A percentile compares a stretch with the other conserved stretches of the same genome.
Conservation (phyloP, 2,113 vertebrate genomes). For the Gymnobelideus leadbeateri region DNA sequence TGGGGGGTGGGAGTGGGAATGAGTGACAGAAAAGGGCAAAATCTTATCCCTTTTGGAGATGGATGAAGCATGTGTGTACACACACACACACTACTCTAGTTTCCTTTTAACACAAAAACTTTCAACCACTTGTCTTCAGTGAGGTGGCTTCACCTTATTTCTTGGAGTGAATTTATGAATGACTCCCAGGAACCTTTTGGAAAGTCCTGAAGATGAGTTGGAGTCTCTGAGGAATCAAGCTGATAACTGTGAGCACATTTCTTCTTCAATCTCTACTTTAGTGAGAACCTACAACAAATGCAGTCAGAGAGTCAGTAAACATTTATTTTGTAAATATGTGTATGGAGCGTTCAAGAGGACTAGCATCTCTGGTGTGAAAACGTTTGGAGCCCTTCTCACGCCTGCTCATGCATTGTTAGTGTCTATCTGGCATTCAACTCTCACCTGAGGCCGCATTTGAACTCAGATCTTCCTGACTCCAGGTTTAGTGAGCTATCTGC, state of each 20-base stretch:
- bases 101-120: neutral
- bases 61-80: neutral
- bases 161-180: neutral
- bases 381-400: neutral
- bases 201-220: neutral
- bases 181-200: neutral
- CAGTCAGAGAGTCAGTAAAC: too few relatives aligned
- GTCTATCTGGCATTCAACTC: neutral
- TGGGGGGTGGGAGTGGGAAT: too few relatives aligned
- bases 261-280: neutral
- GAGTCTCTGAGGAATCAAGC: neutral
- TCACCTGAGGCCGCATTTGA: neutral
- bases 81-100: neutral
- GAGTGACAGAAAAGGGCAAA: neutral
- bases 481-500: neutral
- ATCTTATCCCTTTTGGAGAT: neutral
- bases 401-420: neutral
- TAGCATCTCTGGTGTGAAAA: neutral
- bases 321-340: too few relatives aligned
- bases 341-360: too few relatives aligned
- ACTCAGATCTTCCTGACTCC: neutral
- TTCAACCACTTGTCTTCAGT: constrained; percentile 8
- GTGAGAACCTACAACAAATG: neutral
- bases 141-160: neutral
- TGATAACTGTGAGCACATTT: neutral